A percentile compares a stretch with the other conserved stretches of the same genome.
Evolutionary conservation across 2,888 invertebrate species (phyloP).

Genomic region (Adelphocoris suturalis): DNA sequence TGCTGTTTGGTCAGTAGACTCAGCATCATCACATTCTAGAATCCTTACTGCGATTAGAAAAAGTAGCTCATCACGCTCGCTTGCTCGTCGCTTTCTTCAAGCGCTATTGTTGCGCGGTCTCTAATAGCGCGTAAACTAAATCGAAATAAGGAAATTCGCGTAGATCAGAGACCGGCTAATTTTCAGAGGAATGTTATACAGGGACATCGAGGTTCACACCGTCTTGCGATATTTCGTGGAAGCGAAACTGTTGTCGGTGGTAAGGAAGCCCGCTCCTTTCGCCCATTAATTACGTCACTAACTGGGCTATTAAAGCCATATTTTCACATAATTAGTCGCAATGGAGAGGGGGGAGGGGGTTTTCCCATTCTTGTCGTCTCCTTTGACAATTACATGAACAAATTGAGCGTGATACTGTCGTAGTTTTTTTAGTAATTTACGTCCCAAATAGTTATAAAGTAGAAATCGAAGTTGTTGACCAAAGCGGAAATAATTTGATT

Average conservation of each 20-base stretch:
- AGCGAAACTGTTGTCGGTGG: not conserved
- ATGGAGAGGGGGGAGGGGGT: not conserved
- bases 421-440: not conserved
- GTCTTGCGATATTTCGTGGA: not conserved
- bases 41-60: no score
- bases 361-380: not conserved
- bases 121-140: no score
- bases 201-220: not conserved
- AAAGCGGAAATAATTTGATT: no score
- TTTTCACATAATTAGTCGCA: slow-evolving; percentile 45
- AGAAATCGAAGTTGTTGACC: no score
- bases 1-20: no score
- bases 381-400: not conserved
- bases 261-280: not conserved
- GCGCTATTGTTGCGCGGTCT: no score
- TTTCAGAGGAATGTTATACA: no score
- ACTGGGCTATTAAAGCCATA: slow-evolving; percentile 47
- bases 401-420: not conserved
- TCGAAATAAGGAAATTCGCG: no score
- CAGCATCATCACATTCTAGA: no score
- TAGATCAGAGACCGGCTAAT: no score
- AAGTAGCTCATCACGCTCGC: no score
- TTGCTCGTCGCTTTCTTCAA: no score
- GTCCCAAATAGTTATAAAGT: not conserved
- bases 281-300: slow-evolving; percentile 50